Evolutionary conservation across 2,113 vertebrate species (phyloP).

Genomic region (Megaceryle maxima): DNA sequence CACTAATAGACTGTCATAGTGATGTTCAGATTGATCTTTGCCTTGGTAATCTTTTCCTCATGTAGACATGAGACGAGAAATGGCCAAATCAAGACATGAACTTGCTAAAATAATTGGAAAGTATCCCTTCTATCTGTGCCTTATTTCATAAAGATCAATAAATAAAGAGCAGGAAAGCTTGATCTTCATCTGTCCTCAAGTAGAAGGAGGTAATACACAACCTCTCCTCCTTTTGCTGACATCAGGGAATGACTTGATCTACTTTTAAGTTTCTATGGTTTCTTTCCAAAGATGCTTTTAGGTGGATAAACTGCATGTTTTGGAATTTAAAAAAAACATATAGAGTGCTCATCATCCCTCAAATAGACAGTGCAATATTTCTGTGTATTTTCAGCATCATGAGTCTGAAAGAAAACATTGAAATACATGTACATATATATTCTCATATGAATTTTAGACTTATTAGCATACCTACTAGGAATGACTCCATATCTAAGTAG

Average conservation of each 20-base stretch:
- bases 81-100: not conserved
- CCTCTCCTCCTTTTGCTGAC: not conserved
- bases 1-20: conserved; percentile 30
- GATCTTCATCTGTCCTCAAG: not conserved
- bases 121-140: not conserved
- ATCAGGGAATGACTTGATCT: not conserved
- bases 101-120: not conserved
- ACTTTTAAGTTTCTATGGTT: not conserved
- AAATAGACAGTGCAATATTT: not conserved
- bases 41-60: conserved; percentile 2
- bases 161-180: not conserved
- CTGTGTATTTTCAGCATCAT: not conserved
- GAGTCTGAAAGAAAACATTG: not conserved
- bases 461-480: not conserved
- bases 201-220: not conserved
- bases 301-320: not conserved
- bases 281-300: not conserved
- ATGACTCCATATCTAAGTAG: not conserved
- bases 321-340: not conserved
- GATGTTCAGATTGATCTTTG: conserved; percentile 13
- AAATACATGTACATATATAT: not conserved
- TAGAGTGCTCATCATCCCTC: not conserved
- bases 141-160: not conserved
- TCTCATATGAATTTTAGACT: not conserved
- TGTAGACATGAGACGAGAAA: not conserved